Conservation (phyloP, 2,113 vertebrate species). For the Ameiurus melas region DNA sequence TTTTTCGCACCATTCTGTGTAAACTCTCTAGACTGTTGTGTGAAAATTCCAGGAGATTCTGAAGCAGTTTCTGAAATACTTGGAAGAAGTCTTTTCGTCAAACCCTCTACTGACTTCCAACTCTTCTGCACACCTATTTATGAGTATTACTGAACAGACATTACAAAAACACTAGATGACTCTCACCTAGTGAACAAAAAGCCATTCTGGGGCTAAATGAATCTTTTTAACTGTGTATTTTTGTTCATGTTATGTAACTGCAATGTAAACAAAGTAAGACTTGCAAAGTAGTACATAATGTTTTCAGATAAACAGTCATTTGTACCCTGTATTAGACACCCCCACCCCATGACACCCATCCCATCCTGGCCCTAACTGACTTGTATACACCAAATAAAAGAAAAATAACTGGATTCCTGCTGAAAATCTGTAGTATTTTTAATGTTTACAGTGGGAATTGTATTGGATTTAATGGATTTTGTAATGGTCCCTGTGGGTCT, state of each 20-base stretch:
- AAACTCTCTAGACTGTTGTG: neutral
- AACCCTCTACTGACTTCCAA: neutral
- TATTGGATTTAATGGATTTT: too few species aligned
- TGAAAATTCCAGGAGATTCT: neutral
- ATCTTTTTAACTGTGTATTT: neutral
- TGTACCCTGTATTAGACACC: too few species aligned
- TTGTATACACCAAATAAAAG: too few species aligned
- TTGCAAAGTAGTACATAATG: neutral
- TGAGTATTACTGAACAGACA: neutral
- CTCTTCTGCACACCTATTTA: neutral
- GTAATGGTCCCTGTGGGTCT: too few species aligned
- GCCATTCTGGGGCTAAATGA: neutral
- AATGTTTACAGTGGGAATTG: too few species aligned
- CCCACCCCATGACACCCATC: too few species aligned
- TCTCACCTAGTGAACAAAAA: neutral
- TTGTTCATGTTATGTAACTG: neutral
- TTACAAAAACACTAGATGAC: neutral
- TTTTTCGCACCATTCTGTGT: neutral
- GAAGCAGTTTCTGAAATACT: neutral
- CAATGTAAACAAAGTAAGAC: too few species aligned
- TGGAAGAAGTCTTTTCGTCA: neutral
- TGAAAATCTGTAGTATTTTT: too few species aligned
- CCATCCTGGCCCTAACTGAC: too few species aligned
- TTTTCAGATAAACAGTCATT: neutral
- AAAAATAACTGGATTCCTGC: too few species aligned